Evolutionary conservation across 1,140 invertebrate genomes (phyloP).

Genomic region (Oncopodura yosiiana): DNA sequence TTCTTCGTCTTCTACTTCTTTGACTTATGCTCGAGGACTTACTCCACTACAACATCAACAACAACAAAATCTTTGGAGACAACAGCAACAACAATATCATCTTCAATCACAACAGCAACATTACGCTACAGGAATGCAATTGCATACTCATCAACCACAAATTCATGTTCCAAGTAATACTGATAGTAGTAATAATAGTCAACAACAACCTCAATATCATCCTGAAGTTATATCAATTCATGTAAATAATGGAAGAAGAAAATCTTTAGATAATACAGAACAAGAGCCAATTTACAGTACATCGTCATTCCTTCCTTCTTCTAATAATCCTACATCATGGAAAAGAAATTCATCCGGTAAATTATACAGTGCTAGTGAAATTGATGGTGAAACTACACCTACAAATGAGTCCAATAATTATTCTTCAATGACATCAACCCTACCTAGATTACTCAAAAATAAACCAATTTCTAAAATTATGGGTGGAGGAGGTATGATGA

Average conservation of each 20-base stretch:
- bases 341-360: constrained; percentile 1
- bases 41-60: constrained; percentile 24
- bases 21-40: neutral
- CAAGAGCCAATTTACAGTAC: constrained; percentile 38
- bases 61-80: constrained; percentile 28
- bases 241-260: constrained; percentile 37
- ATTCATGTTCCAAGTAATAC: constrained; percentile 20
- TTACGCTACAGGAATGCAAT: constrained; percentile 10
- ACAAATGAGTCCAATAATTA: constrained; percentile 20
- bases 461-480: constrained; percentile 33
- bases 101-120: constrained; percentile 1
- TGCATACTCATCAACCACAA: constrained; percentile 32
- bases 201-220: constrained; percentile 34
- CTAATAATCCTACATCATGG: constrained; percentile 4
- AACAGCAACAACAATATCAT: constrained; percentile 5
- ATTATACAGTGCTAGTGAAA: constrained; percentile 2
- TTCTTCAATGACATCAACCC: constrained; percentile 17
- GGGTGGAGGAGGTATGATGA: constrained; percentile 16
- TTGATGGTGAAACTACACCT: constrained; percentile 28
- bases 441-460: constrained; percentile 29
- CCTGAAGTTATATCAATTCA: constrained; percentile 44
- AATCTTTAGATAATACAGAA: constrained; percentile 34
- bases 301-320: constrained; percentile 34
- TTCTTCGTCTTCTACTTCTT: neutral
- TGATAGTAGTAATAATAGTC: no score